Conservation (phyloP, 2,797 vertebrate species). For the Apogon talboti region DNA sequence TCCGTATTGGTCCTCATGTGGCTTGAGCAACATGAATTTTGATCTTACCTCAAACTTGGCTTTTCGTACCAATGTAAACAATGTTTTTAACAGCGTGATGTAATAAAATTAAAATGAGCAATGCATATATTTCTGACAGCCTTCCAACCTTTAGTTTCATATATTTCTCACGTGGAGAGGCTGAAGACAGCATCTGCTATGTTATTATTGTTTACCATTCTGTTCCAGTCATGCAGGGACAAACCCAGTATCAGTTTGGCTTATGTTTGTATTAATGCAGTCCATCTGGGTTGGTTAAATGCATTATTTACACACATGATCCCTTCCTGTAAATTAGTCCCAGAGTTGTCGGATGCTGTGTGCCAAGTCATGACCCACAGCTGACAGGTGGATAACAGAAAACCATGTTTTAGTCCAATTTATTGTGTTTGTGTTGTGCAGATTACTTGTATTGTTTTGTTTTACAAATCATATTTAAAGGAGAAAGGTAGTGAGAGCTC, state of each 20-base stretch:
- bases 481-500: too few relatives aligned
- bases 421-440: too few relatives aligned
- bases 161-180: neutral
- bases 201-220: conserved; percentile 21
- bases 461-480: too few relatives aligned
- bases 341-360: conserved; percentile 1
- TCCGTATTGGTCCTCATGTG: too few relatives aligned
- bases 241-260: conserved; percentile 28
- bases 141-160: neutral
- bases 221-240: conserved; percentile 49
- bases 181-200: conserved; percentile 5
- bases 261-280: conserved; percentile 45
- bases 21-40: too few relatives aligned
- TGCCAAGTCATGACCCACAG: neutral
- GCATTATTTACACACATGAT: conserved; percentile 45
- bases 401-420: too few relatives aligned
- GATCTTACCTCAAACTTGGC: too few relatives aligned
- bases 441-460: too few relatives aligned
- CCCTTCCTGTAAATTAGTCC: conserved; percentile 9
- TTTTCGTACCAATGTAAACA: too few relatives aligned
- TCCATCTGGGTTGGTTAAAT: conserved; percentile 31
- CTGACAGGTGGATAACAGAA: neutral
- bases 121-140: neutral
- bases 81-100: neutral
- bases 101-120: conserved; percentile 19